Conservation (phyloP, 2,797 vertebrate species). For the Poecilia gillii region DNA sequence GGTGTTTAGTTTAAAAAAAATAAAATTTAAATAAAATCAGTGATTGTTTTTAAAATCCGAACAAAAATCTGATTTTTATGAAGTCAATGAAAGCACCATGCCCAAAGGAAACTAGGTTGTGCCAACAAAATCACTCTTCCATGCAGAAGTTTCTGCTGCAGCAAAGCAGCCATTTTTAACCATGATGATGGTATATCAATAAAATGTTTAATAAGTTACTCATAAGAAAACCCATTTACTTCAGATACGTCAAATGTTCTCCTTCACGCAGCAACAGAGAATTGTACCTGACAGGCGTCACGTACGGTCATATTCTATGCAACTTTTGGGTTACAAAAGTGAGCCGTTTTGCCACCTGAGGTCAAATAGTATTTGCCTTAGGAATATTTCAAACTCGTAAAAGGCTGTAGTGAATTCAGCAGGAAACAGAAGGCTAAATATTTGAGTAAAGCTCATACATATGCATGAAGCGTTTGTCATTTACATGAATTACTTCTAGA, state of each 20-base stretch:
- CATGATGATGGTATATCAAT: not conserved
- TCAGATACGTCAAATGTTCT: not conserved
- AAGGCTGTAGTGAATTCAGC: not conserved
- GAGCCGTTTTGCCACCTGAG: not conserved
- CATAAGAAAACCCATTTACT: not conserved
- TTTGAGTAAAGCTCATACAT: not conserved
- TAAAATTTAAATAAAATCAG: no score
- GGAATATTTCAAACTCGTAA: not conserved
- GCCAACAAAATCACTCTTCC: not conserved
- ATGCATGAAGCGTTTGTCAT: not conserved
- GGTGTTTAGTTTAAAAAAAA: slow-evolving; percentile 10
- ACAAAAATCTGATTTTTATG: not conserved
- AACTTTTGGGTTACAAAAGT: not conserved
- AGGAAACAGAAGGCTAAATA: not conserved
- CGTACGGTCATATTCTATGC: not conserved
- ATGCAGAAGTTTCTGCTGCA: not conserved
- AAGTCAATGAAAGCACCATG: not conserved
- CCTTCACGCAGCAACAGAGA: not conserved
- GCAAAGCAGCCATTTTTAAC: not conserved
- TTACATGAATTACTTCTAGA: not conserved
- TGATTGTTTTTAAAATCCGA: not conserved
- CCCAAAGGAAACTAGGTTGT: not conserved
- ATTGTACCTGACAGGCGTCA: not conserved
- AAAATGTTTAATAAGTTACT: not conserved
- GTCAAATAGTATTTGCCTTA: not conserved